Evolutionary conservation across 30 jellyfish, hydroid and myxozoan species (phyloP).

Genomic region (Turritopsis rubra): DNA sequence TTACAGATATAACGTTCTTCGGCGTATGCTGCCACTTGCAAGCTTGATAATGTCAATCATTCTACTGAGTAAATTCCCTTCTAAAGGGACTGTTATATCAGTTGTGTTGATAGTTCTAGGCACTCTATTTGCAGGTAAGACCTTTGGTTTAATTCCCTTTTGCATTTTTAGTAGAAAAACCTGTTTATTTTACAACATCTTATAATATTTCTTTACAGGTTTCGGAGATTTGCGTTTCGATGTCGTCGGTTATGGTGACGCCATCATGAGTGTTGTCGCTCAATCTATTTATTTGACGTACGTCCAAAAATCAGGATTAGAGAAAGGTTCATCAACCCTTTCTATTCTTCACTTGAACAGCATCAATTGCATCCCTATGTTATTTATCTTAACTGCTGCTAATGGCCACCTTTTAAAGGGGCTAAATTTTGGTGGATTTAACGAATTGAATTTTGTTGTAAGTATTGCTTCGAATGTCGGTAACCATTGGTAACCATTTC

Average conservation of each 20-base stretch:
- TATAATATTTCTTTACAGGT: constrained; percentile 31
- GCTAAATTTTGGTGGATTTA: constrained; percentile 37
- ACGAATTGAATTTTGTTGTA: constrained; percentile 45
- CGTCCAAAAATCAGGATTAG: constrained; percentile 94
- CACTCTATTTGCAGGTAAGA: constrained; percentile 68
- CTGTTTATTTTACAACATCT: too few species aligned
- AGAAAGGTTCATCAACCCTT: constrained; percentile 62
- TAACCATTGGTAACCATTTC: not conserved
- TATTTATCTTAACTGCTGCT: constrained; percentile 35
- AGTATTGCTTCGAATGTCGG: constrained; percentile 45
- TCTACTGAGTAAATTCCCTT: constrained; percentile 72
- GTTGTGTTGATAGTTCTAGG: constrained; percentile 74
- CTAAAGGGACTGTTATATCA: constrained; percentile 42
- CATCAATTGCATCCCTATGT: constrained; percentile 84
- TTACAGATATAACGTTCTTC: constrained; percentile 72
- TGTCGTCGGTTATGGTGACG: constrained; percentile 53
- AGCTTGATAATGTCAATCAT: constrained; percentile 61
- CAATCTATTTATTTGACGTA: constrained; percentile 75
- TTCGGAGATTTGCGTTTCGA: constrained; percentile 80
- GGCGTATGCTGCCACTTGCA: constrained; percentile 93
- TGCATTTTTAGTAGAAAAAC: too few species aligned
- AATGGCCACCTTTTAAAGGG: constrained; percentile 57
- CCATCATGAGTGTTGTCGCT: constrained; percentile 76
- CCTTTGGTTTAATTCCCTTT: too few species aligned
- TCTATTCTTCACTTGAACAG: constrained; percentile 86